These are phyloP conservation scores for Psix sp. DNA, from an alignment of 1,140 invertebrate species.

Conservation along the genomic window DNA sequence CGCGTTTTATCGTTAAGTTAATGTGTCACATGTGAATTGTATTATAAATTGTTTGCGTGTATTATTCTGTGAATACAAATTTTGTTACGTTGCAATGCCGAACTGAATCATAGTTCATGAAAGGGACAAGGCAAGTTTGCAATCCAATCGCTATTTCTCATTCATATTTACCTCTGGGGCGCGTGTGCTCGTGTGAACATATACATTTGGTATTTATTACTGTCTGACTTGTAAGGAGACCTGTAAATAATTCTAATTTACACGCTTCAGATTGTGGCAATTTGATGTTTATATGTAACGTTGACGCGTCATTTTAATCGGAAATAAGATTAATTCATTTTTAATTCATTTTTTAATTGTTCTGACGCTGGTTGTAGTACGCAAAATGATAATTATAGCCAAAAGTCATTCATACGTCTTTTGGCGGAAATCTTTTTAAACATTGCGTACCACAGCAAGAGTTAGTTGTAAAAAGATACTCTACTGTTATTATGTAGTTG, in stretches of 20 bases:
- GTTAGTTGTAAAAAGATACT: slow-evolving; percentile 24
- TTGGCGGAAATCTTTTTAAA: too few relatives aligned
- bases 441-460: too few relatives aligned
- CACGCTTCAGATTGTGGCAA: slow-evolving; percentile 23
- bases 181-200: slow-evolving; percentile 54
- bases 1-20: neutral
- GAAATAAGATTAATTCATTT: slow-evolving; percentile 18
- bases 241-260: slow-evolving; percentile 52
- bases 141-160: too few relatives aligned
- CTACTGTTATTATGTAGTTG: slow-evolving; percentile 32
- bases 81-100: too few relatives aligned
- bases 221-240: slow-evolving; percentile 34
- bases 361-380: slow-evolving; percentile 7
- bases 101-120: neutral
- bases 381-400: too few relatives aligned
- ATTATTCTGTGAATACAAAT: neutral
- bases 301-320: slow-evolving; percentile 22
- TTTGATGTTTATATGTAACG: slow-evolving; percentile 41
- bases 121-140: neutral
- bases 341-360: slow-evolving; percentile 11
- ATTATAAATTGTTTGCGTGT: neutral
- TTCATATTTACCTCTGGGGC: too few relatives aligned
- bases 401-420: too few relatives aligned
- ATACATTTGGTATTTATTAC: slow-evolving; percentile 54
- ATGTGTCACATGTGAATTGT: neutral